Base-by-base conservation (phyloP, 2,797 vertebrate genomes). In the Clangula hyemalis region DNA sequence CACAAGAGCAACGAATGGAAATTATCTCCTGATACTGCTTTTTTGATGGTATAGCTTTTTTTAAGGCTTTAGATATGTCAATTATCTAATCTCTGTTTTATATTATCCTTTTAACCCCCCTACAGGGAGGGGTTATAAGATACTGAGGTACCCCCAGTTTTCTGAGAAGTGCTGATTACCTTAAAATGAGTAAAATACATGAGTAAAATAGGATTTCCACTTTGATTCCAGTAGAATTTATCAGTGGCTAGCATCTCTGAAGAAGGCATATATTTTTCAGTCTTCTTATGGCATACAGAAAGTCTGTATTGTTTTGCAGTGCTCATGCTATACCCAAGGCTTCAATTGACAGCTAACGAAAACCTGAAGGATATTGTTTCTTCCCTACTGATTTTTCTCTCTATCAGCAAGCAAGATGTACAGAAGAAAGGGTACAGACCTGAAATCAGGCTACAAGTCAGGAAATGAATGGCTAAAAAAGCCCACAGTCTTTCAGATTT, bases 401-500 rank as follows among this genome's bases (percentile, higher is more conserved):
- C 38, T 74, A 17, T 36, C 32, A 77, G 21, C 6, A 47, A 6
- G 28, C 27, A 45, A 36, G 49, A 54, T 12, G 6, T 83, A 77
- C 69, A 73, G 64, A 61, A 7, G 6, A 61, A 73, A 87, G 24
- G 38, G 18, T 21, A 27, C 6, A 24, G 77, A 87, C 54, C 28
- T 41, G 24, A 71, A 89, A 32, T 47, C 27, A 72, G 19, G 8
- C 34, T 87, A 12, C 65, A 25, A 60, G 53, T 45, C 64, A 54
- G 54, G 7, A 56, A 87, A 39, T 3, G 5, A 66, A 62, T 19
- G 5, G 10, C 91, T 97, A 98, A 93, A 98, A 98, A 84, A 98
- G 98, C 16, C 98, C 98, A 81, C 98, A 98, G 66, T 98, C 98
- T 89, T 98, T 98, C 70, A 98, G 96, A 66, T 98, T 98, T 95